phyloP scores from a whole-genome alignment of 2,113 vertebrate genomes.

The Sprattus sprattus region DNA sequence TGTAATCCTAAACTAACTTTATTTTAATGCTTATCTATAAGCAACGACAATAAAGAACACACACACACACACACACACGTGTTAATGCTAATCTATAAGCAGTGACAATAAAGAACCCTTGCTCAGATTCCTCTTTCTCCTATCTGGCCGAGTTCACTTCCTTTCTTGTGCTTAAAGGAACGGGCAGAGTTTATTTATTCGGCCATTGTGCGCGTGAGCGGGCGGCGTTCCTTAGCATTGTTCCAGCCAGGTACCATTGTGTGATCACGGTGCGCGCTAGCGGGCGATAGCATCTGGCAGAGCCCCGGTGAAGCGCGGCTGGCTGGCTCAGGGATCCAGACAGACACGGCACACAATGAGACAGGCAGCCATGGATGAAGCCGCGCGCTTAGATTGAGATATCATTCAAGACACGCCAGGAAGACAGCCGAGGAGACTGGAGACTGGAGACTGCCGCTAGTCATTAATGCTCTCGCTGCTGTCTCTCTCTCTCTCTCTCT shows the following conservation, averaged over 20 bases:
- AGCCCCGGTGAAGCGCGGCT: slow-evolving; percentile 22
- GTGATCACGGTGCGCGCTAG: not conserved
- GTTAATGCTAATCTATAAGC: slow-evolving; percentile 69
- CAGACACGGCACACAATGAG: slow-evolving; percentile 33
- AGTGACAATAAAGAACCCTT: slow-evolving; percentile 58
- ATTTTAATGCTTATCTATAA: slow-evolving; percentile 67
- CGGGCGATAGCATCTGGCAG: slow-evolving; percentile 31
- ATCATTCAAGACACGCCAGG: not conserved
- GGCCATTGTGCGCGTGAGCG: slow-evolving; percentile 23
- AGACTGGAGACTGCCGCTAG: slow-evolving; percentile 15
- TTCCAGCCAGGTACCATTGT: slow-evolving; percentile 28
- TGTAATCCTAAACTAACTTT: slow-evolving; percentile 59
- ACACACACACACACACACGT: too few relatives aligned
- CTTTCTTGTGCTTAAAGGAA: slow-evolving; percentile 15
- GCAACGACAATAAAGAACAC: slow-evolving; percentile 55
- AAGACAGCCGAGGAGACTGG: slow-evolving; percentile 25
- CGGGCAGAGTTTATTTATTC: slow-evolving; percentile 42
- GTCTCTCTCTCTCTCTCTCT: not conserved
- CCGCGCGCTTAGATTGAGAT: slow-evolving; percentile 39
- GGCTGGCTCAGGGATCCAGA: slow-evolving; percentile 17
- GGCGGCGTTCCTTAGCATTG: slow-evolving; percentile 21
- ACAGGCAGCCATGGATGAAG: slow-evolving; percentile 37
- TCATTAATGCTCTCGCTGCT: slow-evolving; percentile 8
- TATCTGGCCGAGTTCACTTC: slow-evolving; percentile 33
- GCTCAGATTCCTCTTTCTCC: slow-evolving; percentile 55